Evolutionary conservation across 2,113 vertebrate species (phyloP).

Genomic region (Chaenocephalus aceratus): DNA sequence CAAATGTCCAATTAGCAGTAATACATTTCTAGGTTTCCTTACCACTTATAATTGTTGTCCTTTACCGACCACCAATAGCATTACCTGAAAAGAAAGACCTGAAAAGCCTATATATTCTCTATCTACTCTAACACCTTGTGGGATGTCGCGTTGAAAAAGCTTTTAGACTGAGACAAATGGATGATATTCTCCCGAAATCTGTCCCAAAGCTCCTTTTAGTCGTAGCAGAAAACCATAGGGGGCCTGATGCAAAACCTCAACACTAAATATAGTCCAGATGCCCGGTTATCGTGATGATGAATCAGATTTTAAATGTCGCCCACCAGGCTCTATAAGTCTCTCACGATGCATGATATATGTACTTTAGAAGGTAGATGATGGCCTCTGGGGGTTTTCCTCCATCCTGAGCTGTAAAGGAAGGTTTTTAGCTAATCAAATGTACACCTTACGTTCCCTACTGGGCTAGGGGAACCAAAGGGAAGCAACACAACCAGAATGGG

Average conservation of each 20-base stretch:
- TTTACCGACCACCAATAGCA: no score
- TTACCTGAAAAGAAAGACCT: not conserved
- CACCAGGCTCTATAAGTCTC: not conserved
- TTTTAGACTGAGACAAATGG: not conserved
- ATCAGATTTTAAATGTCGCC: conserved; percentile 10
- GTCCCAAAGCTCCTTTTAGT: not conserved
- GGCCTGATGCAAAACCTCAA: not conserved
- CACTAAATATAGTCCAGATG: not conserved
- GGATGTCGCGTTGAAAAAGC: no score
- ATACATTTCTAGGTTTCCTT: not conserved
- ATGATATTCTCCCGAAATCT: not conserved
- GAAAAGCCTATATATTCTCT: not conserved
- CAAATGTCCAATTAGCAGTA: no score
- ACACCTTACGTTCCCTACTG: no score
- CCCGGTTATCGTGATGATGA: conserved; percentile 14
- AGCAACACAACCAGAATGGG: no score
- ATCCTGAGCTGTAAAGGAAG: not conserved
- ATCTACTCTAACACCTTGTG: no score
- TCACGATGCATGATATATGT: conserved; percentile 27
- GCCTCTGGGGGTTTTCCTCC: not conserved
- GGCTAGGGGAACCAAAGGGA: no score
- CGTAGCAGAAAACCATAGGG: not conserved
- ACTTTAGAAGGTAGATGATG: conserved; percentile 7
- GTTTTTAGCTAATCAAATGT: conserved; percentile 25
- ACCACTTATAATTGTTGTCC: not conserved